Percentiles rank a stretch among this genome's conserved stretches.
Conservation (phyloP, 2,113 vertebrate genomes). For the Probosciger aterrimus region DNA sequence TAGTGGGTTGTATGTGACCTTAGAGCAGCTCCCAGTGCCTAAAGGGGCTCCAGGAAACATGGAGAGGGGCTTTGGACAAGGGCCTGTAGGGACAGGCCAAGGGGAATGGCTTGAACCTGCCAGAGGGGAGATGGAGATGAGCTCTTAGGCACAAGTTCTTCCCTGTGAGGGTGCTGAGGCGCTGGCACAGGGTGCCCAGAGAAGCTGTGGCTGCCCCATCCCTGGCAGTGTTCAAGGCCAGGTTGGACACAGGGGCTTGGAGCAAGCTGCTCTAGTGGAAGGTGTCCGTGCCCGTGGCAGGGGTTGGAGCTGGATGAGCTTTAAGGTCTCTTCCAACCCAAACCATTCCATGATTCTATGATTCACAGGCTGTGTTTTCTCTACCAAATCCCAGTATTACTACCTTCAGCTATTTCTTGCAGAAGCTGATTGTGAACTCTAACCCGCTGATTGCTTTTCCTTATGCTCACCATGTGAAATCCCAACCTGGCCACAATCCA, state of each 20-base stretch:
- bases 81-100: no score
- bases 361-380: neutral
- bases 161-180: no score
- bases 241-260: no score
- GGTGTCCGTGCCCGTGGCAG: no score
- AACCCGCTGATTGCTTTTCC: neutral
- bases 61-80: neutral
- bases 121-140: no score
- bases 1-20: fast-evolving
- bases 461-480: fast-evolving
- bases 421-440: neutral
- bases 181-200: no score
- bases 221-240: no score
- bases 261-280: no score
- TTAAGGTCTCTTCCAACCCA: neutral
- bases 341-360: neutral
- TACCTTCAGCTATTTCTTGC: neutral
- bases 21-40: neutral
- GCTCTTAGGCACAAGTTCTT: no score
- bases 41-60: neutral
- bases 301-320: neutral
- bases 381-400: neutral
- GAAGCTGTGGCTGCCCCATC: no score
- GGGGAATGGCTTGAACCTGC: no score
- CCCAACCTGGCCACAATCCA: neutral